Base-by-base conservation (phyloP, 2,797 vertebrate genomes). In the Setipinna tenuifilis region DNA sequence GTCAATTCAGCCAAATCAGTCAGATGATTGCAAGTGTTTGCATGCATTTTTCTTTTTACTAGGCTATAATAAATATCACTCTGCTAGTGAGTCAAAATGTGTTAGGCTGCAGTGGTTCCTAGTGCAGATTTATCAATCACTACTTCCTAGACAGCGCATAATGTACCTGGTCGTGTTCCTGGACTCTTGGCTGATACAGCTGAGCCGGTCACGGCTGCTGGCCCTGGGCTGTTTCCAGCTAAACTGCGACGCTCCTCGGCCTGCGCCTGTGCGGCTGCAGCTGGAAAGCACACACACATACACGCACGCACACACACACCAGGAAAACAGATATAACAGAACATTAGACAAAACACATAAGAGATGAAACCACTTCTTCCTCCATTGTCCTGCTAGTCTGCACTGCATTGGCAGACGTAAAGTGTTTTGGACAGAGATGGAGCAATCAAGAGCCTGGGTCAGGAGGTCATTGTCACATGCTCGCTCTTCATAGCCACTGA, bases 181-280 rank as follows among this genome's bases (percentile, higher is more conserved):
- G 93, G 92, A 90, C 96, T 90, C 93, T 95, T 98, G 89, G 92
- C 87, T 90, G 87, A 90, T 90, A 92, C 71, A 83, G 94, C 9
- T 86, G 92, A 58, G 81, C 14, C 54, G 35, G 83, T 48, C 80
- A 88, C 21, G 81, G 92, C n/a, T 48, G 86, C 75, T 46, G 90
- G 90, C 87, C 93, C 88, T 80, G 95, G 94, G 90, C 93, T 96
- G 90, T 92, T 88, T 14, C 94, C 94, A 83, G 94, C 88, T 89
- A 96, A 95, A 93, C 92, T 97, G 88, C 96, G 96, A 88, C 97
- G 96, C 94, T 99, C 98, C 87, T 98, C 96, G 17, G 96, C 97
- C 90, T 97, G 94, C 25, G 96, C 97, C 88, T 98, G 97, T 81
- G 97, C 97, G 83, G 96, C 96, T 93, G 97, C 97, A 94, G 97